Conservation (phyloP, 2,113 vertebrate species). For the Upupa epops region DNA sequence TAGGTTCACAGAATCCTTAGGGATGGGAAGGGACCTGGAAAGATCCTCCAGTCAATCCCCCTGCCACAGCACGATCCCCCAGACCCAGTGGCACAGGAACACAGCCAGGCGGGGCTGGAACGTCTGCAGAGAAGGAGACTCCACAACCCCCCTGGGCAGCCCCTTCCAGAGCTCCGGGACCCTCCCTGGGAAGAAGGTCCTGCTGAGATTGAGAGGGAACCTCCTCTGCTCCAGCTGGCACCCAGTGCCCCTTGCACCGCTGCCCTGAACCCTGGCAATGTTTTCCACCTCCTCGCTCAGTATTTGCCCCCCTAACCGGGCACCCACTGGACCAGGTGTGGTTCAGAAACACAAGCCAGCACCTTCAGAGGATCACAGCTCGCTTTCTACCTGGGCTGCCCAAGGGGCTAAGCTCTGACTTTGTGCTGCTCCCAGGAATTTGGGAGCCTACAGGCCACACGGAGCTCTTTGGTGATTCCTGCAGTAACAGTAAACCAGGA, state of each 20-base stretch:
- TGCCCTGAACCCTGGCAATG: not conserved
- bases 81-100: no score
- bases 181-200: no score
- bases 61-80: no score
- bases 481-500: not conserved
- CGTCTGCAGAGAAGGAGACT: no score
- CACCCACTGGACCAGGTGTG: fast-evolving
- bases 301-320: not conserved
- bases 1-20: no score
- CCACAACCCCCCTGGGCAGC: no score
- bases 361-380: not conserved
- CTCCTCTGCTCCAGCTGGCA: no score
- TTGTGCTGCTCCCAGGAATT: not conserved
- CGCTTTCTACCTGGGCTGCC: not conserved
- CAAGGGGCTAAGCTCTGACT: not conserved
- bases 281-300: not conserved
- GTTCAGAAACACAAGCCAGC: not conserved
- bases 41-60: no score
- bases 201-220: no score
- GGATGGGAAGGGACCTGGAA: no score
- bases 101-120: no score
- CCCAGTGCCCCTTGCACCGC: not conserved
- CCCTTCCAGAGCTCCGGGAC: no score
- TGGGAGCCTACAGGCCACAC: not conserved
- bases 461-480: not conserved